Percentiles rank a stretch among this genome's conserved stretches.
These are phyloP conservation scores for Tethea ocularis DNA, from an alignment of 2,888 invertebrate genomes.

Conservation along the genomic window DNA sequence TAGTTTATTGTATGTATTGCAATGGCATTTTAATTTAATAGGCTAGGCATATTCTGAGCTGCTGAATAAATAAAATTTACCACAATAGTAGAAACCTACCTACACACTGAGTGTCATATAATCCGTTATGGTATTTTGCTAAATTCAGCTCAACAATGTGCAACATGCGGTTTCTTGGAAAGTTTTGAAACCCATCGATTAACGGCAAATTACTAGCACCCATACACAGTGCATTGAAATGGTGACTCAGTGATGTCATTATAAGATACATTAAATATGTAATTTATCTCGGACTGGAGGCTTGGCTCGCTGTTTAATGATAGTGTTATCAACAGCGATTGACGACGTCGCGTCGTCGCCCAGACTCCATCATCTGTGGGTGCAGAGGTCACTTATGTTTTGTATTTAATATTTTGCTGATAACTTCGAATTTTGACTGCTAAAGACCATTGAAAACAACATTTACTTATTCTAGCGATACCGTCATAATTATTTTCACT, in stretches of 20 bases:
- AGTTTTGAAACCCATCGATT: not conserved
- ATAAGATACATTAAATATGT: not conserved
- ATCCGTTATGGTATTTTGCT: too few species aligned
- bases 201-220: not conserved
- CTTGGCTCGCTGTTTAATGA: slow-evolving; percentile 3
- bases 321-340: not conserved
- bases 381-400: not conserved
- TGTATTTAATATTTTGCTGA: not conserved
- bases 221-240: not conserved
- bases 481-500: not conserved
- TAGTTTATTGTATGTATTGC: too few species aligned
- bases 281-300: slow-evolving; percentile 6
- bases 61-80: too few species aligned
- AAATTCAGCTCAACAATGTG: not conserved
- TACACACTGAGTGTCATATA: too few species aligned
- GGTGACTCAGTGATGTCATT: slow-evolving; percentile 6
- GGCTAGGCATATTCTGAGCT: too few species aligned
- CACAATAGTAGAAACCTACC: too few species aligned
- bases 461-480: not conserved
- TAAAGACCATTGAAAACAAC: not conserved
- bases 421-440: not conserved
- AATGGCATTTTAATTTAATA: too few species aligned
- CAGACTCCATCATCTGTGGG: not conserved
- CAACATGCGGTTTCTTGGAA: not conserved
- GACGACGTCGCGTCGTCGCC: not conserved